A percentile compares a stretch with the other conserved stretches of the same genome.
These are phyloP conservation scores for Brenthis hecate DNA, from an alignment of 2,888 invertebrate genomes.

Conservation along the genomic window DNA sequence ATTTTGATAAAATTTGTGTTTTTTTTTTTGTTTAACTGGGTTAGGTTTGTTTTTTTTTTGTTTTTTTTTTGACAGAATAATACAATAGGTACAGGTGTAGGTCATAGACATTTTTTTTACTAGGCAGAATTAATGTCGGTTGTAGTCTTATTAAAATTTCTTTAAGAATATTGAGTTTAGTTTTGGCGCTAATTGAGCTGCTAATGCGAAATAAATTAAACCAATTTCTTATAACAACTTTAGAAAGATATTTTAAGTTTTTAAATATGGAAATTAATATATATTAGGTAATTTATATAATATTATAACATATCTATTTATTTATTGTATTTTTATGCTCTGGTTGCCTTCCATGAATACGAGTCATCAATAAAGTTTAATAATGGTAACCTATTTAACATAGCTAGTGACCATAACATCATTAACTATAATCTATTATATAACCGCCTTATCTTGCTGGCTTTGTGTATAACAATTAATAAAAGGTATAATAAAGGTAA, in stretches of 20 bases:
- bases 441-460: too few relatives aligned
- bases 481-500: too few relatives aligned
- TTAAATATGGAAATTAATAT: background rate
- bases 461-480: too few relatives aligned
- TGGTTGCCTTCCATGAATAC: conserved; percentile 40
- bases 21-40: too few relatives aligned
- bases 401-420: conserved; percentile 14
- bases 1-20: too few relatives aligned
- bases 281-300: conserved; percentile 1
- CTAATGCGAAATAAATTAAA: background rate
- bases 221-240: background rate
- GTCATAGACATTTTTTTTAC: background rate
- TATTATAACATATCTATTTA: conserved; percentile 25
- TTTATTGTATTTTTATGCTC: conserved; percentile 36
- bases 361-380: conserved; percentile 34
- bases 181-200: background rate
- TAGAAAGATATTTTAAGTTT: background rate
- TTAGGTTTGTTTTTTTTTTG: too few relatives aligned
- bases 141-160: too few relatives aligned
- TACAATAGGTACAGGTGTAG: too few relatives aligned
- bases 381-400: conserved; percentile 40
- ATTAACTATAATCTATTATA: conserved; percentile 1
- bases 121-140: too few relatives aligned
- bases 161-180: background rate
- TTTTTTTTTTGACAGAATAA: background rate